Evolutionary conservation across 2,888 invertebrate genomes (phyloP), one percentile per base, ranked within the genome.

Genomic region (Neoascia interrupta): DNA sequence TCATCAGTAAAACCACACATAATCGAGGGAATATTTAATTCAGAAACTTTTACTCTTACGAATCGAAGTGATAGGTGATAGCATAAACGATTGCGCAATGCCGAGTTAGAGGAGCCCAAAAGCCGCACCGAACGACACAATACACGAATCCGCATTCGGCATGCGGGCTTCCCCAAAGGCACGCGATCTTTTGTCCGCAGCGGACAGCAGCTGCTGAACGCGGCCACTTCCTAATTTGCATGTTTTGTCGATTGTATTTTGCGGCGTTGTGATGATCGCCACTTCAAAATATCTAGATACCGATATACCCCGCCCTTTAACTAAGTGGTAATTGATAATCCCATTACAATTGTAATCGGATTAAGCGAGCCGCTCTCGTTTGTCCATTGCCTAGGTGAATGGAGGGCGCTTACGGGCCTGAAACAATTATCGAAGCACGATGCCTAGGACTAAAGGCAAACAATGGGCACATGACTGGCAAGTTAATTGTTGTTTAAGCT

Each of bases 11-110:
- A 47, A 23, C 37, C 54, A 16, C 10, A 37, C 54, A 66, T 54
- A 68, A 58, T 23, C 49, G 49, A 34, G 19, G 31, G 13, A 41
- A 49, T 69, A 69, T 61, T 49, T 19, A 61, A 61, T 39, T 49
- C 49, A 61, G 19, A 28, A 41, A 58, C 68, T 69, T 51, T 69
- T 69, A 69, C 68, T 58, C 68, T 69, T 58, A 58, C 49, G 58
- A 58, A 23, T 49, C 41, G 19, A 36, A 47, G 18, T 23, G 36
- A 34, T 39, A 16, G 58, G 51, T 36, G 58, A 69, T 68, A 54
- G 66, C 19, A n/a, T n/a, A n/a, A n/a, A n/a, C n/a, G n/a, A n/a
- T n/a, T n/a, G n/a, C n/a, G n/a, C n/a, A n/a, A n/a, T n/a, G n/a
- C n/a, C n/a, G n/a, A n/a, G n/a, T n/a, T n/a, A n/a, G n/a, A n/a